Percentiles rank a stretch among this genome's conserved stretches.
These are phyloP conservation scores for Aphyosemion australe DNA, from an alignment of 2,113 vertebrate genomes.

Conservation along the genomic window DNA sequence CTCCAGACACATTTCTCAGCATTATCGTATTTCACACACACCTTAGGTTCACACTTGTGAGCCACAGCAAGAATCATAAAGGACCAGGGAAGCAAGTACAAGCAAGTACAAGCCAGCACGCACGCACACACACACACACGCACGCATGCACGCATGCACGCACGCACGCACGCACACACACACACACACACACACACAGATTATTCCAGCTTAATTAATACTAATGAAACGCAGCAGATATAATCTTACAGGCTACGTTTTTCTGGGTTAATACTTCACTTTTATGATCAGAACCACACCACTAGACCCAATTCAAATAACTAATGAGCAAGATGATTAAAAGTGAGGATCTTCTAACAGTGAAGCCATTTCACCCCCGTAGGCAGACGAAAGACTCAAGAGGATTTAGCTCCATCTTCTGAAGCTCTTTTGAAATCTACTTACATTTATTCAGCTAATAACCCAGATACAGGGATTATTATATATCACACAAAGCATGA, in stretches of 20 bases:
- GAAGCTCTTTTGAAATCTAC: constrained; percentile 48
- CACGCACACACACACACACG: no score
- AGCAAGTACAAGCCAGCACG: no score
- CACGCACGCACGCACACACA: no score
- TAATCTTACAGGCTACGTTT: neutral
- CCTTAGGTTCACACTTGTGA: neutral
- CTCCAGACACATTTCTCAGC: neutral
- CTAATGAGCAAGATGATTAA: constrained; percentile 59
- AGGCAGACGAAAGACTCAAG: constrained; percentile 41
- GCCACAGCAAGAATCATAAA: constrained; percentile 4
- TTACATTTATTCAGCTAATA: constrained; percentile 48
- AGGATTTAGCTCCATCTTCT: constrained; percentile 52
- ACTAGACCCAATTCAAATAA: constrained; percentile 46
- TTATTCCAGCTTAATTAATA: constrained; percentile 1
- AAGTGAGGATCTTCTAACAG: constrained; percentile 43
- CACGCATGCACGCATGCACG: no score
- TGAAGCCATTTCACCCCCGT: constrained; percentile 31
- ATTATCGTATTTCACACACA: constrained; percentile 4
- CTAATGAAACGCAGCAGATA: constrained; percentile 1
- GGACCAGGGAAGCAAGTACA: neutral
- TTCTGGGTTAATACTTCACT: constrained; percentile 34
- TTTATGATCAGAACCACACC: constrained; percentile 26
- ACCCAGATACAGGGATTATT: constrained; percentile 43
- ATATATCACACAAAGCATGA: constrained; percentile 33
- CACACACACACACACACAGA: no score